These are phyloP conservation scores for Pipa parva DNA, from an alignment of 2,113 vertebrate genomes.

Conservation along the genomic window DNA sequence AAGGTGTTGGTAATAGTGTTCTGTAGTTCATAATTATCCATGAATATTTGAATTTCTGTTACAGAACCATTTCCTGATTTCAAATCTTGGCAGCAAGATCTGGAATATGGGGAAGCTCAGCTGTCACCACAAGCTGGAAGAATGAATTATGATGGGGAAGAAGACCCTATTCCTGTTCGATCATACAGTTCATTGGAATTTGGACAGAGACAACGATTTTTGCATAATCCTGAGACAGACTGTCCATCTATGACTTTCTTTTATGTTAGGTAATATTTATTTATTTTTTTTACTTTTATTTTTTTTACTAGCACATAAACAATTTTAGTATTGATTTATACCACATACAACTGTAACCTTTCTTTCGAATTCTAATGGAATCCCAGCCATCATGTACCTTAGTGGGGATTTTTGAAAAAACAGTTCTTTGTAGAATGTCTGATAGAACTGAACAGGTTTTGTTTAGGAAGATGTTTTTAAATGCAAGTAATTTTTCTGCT, in stretches of 20 bases:
- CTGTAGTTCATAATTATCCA: conserved; percentile 47
- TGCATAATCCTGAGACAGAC: conserved; percentile 77
- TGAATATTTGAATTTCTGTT: conserved; percentile 48
- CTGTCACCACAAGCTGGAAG: conserved; percentile 93
- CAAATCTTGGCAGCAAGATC: conserved; percentile 93
- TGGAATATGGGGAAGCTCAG: conserved; percentile 88
- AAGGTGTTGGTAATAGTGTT: conserved; percentile 13
- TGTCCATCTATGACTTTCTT: conserved; percentile 84
- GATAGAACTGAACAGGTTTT: too few relatives aligned
- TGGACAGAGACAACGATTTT: conserved; percentile 87
- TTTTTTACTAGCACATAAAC: conserved; percentile 71
- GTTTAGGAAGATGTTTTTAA: too few relatives aligned
- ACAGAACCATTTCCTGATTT: conserved; percentile 90
- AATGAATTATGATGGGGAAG: conserved; percentile 82
- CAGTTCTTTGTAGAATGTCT: too few relatives aligned
- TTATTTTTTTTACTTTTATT: conserved; percentile 14
- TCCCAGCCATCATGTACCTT: too few relatives aligned
- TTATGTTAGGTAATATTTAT: conserved; percentile 68
- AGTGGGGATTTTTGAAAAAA: too few relatives aligned
- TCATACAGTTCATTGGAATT: conserved; percentile 90
- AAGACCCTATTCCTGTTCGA: conserved; percentile 76
- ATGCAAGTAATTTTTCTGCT: too few relatives aligned
- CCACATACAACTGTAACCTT: too few relatives aligned
- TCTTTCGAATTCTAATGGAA: too few relatives aligned
- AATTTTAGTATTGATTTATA: too few relatives aligned